Evolutionary conservation across 1,140 invertebrate species (phyloP), one percentile per base, ranked within the genome.

Genomic region (Anoplolepis gracilipes): DNA sequence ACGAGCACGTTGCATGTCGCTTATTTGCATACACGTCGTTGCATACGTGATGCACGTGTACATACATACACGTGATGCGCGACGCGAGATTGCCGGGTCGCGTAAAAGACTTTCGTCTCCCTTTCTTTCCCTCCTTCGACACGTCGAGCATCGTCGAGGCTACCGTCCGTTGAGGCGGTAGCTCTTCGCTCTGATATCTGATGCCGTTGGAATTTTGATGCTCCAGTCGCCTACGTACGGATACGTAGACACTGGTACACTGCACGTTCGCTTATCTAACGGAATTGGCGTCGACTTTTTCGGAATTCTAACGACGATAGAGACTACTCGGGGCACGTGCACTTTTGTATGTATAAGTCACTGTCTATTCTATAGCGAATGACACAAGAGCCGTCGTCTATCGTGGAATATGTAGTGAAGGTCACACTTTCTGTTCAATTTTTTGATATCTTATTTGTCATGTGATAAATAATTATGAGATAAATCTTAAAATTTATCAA

Each of bases 131-230:
- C 2, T 16, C n/a, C 10, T 57, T 36, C 33, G 30, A 67, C 33
- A 57, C 49, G n/a, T 11, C 62, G 67, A 70, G 25, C 46, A 8
- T 10, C 46, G 28, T 59, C 49, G 49, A 25, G 65, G 25, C 36
- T 53, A 16, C 33, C 30, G 4, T n/a, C n/a, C 30, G 5, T 49
- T 16, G 46, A 19, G 16, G 13, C 19, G 61, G 8, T 39, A 49
- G 61, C 61, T 64, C 28, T 30, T 64, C 46, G 28, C 49, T 69
- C 67, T 82, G 78, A 72, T 81, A 81, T 72, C 28, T 42, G 53
- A 82, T 53, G 67, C 78, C n/a, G 53, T 28, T 30, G 11, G 78
- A 81, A 81, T 81, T 59, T 59, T 73, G 78, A 82, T 82, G 67
- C 53, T 16, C 1, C 19, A n/a, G 36, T 36, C 19, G 5, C 10